A percentile compares a stretch with the other conserved stretches of the same genome.
Conservation (phyloP, 2,113 vertebrate genomes). For the Hemiprocne comata region DNA sequence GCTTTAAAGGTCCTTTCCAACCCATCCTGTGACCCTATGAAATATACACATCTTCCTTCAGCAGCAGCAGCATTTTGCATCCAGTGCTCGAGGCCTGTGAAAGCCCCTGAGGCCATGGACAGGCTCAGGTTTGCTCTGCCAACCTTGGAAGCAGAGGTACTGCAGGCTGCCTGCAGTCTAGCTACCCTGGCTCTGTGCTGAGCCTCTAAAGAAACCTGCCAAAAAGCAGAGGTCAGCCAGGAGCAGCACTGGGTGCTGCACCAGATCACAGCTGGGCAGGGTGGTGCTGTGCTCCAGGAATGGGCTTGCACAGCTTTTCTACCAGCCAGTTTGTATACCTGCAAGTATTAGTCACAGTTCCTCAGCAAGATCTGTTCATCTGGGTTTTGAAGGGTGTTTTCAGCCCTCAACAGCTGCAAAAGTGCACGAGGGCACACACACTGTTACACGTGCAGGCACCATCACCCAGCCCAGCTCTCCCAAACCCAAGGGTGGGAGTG, state of each 20-base stretch:
- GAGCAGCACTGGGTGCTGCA: background rate
- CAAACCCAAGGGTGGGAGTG: background rate
- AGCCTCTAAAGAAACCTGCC: background rate
- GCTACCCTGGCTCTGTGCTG: background rate
- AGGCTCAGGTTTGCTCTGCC: background rate
- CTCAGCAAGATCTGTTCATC: background rate
- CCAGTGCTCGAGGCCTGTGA: background rate
- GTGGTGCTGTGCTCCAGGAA: background rate
- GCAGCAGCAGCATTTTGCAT: too few relatives aligned
- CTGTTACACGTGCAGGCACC: too few relatives aligned
- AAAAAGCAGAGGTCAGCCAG: background rate
- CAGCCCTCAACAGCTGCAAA: background rate
- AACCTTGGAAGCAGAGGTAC: background rate
- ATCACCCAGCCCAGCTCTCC: background rate
- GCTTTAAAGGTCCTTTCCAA: too few relatives aligned
- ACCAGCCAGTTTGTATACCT: background rate
- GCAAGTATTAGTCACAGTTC: background rate
- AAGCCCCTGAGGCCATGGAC: background rate
- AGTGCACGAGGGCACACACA: background rate
- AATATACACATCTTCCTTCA: background rate
- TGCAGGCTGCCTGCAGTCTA: background rate
- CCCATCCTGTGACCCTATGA: background rate
- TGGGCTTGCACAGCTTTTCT: background rate
- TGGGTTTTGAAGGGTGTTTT: background rate
- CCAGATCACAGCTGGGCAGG: fast-evolving